A percentile compares a stretch with the other conserved stretches of the same genome.
Conservation (phyloP, 1,140 invertebrate genomes). For the Lepidotrigona ventralis region DNA sequence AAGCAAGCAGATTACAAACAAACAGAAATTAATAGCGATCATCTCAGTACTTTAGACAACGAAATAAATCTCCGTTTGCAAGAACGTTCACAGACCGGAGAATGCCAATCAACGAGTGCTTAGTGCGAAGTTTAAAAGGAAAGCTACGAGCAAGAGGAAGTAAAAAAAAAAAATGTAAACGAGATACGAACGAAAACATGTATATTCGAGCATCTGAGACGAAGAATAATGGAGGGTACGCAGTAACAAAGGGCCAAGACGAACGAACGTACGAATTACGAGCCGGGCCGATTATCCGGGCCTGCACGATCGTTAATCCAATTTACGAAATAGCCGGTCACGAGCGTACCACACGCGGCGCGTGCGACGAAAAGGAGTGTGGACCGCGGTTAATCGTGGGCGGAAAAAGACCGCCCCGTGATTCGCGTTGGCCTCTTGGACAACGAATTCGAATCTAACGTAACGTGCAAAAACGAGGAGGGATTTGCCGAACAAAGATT, state of each 20-base stretch:
- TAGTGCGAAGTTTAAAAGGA: not conserved
- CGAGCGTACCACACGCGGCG: conserved; percentile 53
- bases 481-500: conserved; percentile 8
- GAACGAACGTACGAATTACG: conserved; percentile 47
- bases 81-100: too few relatives aligned
- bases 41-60: too few relatives aligned
- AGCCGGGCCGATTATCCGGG: conserved; percentile 45
- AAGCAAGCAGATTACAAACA: too few relatives aligned
- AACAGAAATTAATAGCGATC: too few relatives aligned
- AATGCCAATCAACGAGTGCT: not conserved
- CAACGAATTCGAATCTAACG: not conserved
- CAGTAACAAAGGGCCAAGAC: conserved; percentile 37
- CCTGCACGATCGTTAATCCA: conserved; percentile 53
- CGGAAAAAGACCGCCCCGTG: conserved; percentile 31
- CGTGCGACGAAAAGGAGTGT: conserved; percentile 50
- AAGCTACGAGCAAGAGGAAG: not conserved
- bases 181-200: not conserved
- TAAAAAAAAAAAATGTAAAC: not conserved
- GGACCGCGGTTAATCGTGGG: conserved; percentile 40
- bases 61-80: too few relatives aligned
- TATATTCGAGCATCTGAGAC: not conserved
- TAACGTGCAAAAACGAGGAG: not conserved
- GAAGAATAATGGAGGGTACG: conserved; percentile 28
- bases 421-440: not conserved
- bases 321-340: conserved; percentile 54